Percentiles rank a stretch among this genome's conserved stretches.
phyloP scores from a whole-genome alignment of 1,140 invertebrate genomes.

The Matsumurasca onukii region DNA sequence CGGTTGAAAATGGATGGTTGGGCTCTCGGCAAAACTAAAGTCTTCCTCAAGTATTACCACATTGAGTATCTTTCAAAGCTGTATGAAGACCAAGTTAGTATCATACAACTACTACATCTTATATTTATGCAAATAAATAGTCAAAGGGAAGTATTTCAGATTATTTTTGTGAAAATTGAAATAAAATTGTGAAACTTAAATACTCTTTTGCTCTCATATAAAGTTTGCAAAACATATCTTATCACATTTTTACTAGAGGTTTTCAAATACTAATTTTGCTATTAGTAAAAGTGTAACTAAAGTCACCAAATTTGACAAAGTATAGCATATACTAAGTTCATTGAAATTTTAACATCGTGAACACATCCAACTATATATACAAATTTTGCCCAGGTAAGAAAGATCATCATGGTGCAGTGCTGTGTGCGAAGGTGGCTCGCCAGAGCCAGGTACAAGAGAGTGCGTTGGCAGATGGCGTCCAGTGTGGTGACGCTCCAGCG shows the following conservation, averaged over 20 bases:
- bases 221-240: no score
- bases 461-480: conserved; percentile 61
- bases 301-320: no score
- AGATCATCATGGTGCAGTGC: conserved; percentile 70
- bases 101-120: not conserved
- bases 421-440: conserved; percentile 71
- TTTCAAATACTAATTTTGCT: no score
- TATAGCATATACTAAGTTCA: no score
- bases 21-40: conserved; percentile 83
- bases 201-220: no score
- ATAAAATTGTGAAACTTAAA: no score
- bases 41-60: conserved; percentile 87
- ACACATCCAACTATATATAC: no score
- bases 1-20: conserved; percentile 78
- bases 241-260: no score
- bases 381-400: conserved; percentile 58
- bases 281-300: no score
- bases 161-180: no score
- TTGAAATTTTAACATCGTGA: no score
- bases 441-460: conserved; percentile 51
- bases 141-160: no score
- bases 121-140: conserved; percentile 1
- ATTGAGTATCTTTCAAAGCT: conserved; percentile 76
- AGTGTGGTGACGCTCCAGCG: conserved; percentile 66
- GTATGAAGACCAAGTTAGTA: conserved; percentile 67